Evolutionary conservation across 1,140 invertebrate species (phyloP).

Genomic region (Drosophila pruinosa): DNA sequence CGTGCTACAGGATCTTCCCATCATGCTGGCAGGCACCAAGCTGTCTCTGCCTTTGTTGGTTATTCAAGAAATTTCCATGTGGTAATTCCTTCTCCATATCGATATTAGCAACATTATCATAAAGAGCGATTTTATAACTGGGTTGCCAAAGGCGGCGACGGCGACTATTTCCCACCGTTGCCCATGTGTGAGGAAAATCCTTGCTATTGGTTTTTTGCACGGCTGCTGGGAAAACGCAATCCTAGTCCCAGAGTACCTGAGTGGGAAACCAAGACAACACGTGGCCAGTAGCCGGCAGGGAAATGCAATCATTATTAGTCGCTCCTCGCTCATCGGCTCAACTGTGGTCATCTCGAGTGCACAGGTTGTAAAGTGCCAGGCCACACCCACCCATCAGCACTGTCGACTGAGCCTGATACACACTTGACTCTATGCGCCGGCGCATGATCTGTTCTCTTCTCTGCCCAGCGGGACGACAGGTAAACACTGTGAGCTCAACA

Average conservation of each 20-base stretch:
- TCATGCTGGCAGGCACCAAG: conserved; percentile 31
- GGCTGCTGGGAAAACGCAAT: conserved; percentile 26
- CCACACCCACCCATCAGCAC: conserved; percentile 35
- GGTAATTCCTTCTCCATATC: conserved; percentile 54
- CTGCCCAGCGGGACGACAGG: conserved; percentile 42
- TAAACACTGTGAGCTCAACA: conserved; percentile 52
- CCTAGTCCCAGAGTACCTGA: conserved; percentile 12
- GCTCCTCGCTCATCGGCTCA: conserved; percentile 10
- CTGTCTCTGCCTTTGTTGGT: conserved; percentile 27
- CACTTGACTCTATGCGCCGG: conserved; percentile 78
- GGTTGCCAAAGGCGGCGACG: not conserved
- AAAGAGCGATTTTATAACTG: conserved; percentile 68
- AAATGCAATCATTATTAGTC: conserved; percentile 26
- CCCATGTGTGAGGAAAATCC: conserved; percentile 58
- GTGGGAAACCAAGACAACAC: conserved; percentile 30
- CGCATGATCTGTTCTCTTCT: conserved; percentile 35
- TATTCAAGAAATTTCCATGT: conserved; percentile 62
- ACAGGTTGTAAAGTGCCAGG: conserved; percentile 60
- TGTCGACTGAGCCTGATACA: no score
- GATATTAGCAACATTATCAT: conserved; percentile 41
- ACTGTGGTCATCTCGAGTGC: conserved; percentile 70
- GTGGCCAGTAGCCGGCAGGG: conserved; percentile 50
- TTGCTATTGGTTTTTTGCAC: conserved; percentile 58
- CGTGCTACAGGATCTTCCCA: conserved; percentile 45
- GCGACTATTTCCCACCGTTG: conserved; percentile 37